phyloP scores from a whole-genome alignment of 2,113 vertebrate genomes.

The Psettodes erumei region DNA sequence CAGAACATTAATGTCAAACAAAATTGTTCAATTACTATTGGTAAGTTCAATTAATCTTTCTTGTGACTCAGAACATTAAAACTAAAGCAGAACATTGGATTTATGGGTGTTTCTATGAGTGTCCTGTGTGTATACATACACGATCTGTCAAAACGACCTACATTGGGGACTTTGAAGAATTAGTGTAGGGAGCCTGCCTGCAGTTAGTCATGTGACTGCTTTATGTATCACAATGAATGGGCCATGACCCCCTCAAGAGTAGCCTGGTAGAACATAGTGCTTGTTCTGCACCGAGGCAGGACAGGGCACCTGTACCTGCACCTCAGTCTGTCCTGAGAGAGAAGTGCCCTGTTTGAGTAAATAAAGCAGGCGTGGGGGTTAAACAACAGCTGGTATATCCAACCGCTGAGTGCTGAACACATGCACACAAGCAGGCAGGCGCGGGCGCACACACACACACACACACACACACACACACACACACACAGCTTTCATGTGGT shows the following conservation, averaged over 20 bases:
- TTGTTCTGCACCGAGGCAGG: slow-evolving; percentile 36
- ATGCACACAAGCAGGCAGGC: no score
- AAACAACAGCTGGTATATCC: slow-evolving; percentile 86
- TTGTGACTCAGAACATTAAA: not conserved
- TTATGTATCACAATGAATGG: slow-evolving; percentile 68
- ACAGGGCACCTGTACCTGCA: slow-evolving; percentile 41
- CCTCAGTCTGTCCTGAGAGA: slow-evolving; percentile 57
- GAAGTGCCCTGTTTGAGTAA: slow-evolving; percentile 87
- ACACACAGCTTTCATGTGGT: slow-evolving; percentile 34
- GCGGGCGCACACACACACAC: no score
- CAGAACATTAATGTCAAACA: slow-evolving; percentile 20
- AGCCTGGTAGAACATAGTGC: slow-evolving; percentile 58
- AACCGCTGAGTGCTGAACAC: slow-evolving; percentile 41
- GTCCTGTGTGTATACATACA: slow-evolving; percentile 15
- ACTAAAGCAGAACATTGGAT: slow-evolving; percentile 2
- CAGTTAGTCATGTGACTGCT: slow-evolving; percentile 61
- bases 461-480: slow-evolving; percentile 33
- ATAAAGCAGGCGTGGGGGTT: slow-evolving; percentile 86
- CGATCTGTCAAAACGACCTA: slow-evolving; percentile 62
- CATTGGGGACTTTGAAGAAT: slow-evolving; percentile 65
- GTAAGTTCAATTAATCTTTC: slow-evolving; percentile 5
- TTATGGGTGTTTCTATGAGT: slow-evolving; percentile 17
- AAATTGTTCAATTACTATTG: slow-evolving; percentile 32
- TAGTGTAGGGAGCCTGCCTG: slow-evolving; percentile 44
- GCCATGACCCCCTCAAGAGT: slow-evolving; percentile 75